Evolutionary conservation across 2,888 invertebrate species (phyloP), one percentile per base, ranked within the genome.

Genomic region (Parascotia fuliginaria): DNA sequence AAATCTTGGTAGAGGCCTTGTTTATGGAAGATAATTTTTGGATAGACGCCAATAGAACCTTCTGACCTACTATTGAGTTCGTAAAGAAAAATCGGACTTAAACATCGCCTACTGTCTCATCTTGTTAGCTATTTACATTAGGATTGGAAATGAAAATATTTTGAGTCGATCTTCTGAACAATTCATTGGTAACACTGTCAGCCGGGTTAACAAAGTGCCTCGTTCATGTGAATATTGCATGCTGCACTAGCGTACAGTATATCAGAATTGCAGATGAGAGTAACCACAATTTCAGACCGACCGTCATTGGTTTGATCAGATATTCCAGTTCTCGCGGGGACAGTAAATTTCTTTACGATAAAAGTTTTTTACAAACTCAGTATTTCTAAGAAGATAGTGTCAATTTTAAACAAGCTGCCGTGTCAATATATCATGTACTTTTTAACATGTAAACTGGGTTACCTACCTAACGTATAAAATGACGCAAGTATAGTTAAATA

Each of bases 161-260:
- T 28, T 13, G 39, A 47, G 37, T 31, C 7, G 9, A 14, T 31
- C 36, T 40, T 36, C 12, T 37, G 42, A 29, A 46, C 36, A 36
- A 49, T 46, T 53, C 34, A 40, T 32, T 46, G 14, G 9, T 13
- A 11, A 16, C 32, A 32, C 48, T 45, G 37, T 55, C 14, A 52
- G 9, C 27, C 12, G n/a, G 15, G 13, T 27, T 36, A 55, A n/a
- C 38, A n/a, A 19, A 24, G 39, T 29, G 16, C 9, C 34, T 29
- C 33, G 19, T 45, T 50, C 28, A 41, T 49, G 68, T 75, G 64
- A 68, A 75, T 75, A 72, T 70, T 69, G 39, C 49, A 73, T 36
- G 32, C 39, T 66, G 51, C 55, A 56, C 62, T 63, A 56, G 55
- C 42, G 36, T 43, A 44, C 55, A 48, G 52, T 55, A 48, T 68